Evolutionary conservation across 2,888 invertebrate species (phyloP).

Genomic region (Polia nebulosa): DNA sequence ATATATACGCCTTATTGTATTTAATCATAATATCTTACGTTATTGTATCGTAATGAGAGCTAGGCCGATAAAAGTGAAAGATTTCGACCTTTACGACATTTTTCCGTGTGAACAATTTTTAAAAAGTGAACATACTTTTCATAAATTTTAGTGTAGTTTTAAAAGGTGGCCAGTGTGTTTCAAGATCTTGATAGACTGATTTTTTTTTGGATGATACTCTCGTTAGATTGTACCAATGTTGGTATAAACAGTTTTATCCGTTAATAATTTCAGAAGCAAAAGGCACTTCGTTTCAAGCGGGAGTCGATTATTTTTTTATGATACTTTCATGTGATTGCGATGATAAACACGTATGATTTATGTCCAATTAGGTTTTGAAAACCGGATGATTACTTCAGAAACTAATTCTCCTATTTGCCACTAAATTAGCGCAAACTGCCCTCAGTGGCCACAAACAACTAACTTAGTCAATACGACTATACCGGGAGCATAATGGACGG

Average conservation of each 20-base stretch:
- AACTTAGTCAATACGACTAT: background rate
- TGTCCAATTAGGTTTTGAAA: background rate
- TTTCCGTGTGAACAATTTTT: background rate
- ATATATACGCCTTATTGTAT: no score
- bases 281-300: background rate
- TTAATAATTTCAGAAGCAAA: background rate
- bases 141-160: background rate
- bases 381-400: background rate
- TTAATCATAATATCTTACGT: no score
- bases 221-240: background rate
- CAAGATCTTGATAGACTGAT: no score
- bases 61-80: background rate
- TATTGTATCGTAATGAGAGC: background rate
- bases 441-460: background rate
- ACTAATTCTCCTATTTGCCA: background rate
- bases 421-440: background rate
- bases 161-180: background rate
- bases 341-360: background rate
- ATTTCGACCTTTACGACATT: rapidly evolving
- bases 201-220: no score
- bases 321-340: background rate
- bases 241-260: background rate
- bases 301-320: background rate
- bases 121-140: no score
- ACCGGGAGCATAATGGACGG: background rate